A percentile compares a stretch with the other conserved stretches of the same genome.
phyloP scores from a whole-genome alignment of 2,113 vertebrate species.

The Odontophorus gujanensis region DNA sequence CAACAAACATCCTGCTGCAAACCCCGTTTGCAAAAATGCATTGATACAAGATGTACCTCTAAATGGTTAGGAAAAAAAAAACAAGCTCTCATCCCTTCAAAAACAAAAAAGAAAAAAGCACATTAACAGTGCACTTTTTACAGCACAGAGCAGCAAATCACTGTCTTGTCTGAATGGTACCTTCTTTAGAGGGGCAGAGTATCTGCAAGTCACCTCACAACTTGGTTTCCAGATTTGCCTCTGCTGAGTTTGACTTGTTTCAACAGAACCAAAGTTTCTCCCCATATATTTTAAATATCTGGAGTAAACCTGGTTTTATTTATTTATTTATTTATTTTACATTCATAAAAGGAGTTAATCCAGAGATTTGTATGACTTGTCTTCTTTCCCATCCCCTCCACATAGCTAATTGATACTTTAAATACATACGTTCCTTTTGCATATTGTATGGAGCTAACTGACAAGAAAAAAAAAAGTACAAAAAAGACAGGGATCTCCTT shows the following conservation, averaged over 20 bases:
- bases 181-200: not conserved
- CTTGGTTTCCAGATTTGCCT: conserved; percentile 7
- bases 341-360: not conserved
- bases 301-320: not conserved
- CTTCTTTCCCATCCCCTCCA: not conserved
- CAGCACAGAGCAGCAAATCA: not conserved
- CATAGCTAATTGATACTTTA: not conserved
- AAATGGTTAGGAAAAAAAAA: not conserved
- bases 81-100: not conserved
- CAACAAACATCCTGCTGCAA: not conserved
- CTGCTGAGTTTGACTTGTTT: conserved; percentile 41
- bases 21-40: not conserved
- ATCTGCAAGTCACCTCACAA: not conserved
- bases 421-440: not conserved
- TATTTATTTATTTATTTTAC: not conserved
- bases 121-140: not conserved
- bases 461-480: not conserved
- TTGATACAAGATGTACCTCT: not conserved
- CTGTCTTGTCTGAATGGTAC: not conserved
- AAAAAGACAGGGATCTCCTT: no score
- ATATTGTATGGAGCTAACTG: not conserved
- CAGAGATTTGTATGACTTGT: not conserved
- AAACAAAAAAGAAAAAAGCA: not conserved
- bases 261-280: not conserved
- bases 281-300: not conserved